A percentile compares a stretch with the other conserved stretches of the same genome.
Evolutionary conservation across 2,797 vertebrate species (phyloP).

Genomic region (Megaceryle alcyon): DNA sequence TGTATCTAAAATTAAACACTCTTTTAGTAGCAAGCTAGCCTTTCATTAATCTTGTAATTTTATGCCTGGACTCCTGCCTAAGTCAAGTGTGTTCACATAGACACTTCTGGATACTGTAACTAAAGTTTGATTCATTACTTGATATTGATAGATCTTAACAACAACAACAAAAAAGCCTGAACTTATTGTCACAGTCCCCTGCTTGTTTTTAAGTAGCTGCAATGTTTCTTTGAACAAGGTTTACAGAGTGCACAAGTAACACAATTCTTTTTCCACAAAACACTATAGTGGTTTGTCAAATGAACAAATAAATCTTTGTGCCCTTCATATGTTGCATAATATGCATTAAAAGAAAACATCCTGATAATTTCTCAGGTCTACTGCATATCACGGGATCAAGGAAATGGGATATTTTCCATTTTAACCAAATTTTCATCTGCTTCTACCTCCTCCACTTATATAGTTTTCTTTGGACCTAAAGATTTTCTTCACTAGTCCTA

Average conservation of each 20-base stretch:
- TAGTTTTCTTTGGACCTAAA: neutral
- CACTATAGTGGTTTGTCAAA: neutral
- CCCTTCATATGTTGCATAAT: neutral
- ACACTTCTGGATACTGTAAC: slow-evolving; percentile 82
- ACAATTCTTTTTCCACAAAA: neutral
- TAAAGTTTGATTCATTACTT: slow-evolving; percentile 81
- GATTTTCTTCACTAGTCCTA: neutral
- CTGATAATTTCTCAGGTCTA: neutral
- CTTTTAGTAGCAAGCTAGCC: neutral
- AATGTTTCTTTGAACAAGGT: neutral
- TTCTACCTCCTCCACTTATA: neutral
- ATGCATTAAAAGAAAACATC: neutral
- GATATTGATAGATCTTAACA: slow-evolving; percentile 81
- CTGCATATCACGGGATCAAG: neutral
- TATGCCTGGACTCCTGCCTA: slow-evolving; percentile 84
- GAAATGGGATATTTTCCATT: neutral
- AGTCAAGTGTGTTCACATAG: slow-evolving; percentile 83
- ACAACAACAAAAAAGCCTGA: neutral
- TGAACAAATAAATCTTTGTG: neutral
- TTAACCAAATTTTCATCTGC: neutral
- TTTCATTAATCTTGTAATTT: neutral
- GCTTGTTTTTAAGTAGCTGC: neutral
- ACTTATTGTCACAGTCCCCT: neutral
- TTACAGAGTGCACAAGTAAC: neutral
- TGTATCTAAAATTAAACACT: neutral